Evolutionary conservation across 2,797 vertebrate species (phyloP).

Genomic region (Leptodactylus fallax): DNA sequence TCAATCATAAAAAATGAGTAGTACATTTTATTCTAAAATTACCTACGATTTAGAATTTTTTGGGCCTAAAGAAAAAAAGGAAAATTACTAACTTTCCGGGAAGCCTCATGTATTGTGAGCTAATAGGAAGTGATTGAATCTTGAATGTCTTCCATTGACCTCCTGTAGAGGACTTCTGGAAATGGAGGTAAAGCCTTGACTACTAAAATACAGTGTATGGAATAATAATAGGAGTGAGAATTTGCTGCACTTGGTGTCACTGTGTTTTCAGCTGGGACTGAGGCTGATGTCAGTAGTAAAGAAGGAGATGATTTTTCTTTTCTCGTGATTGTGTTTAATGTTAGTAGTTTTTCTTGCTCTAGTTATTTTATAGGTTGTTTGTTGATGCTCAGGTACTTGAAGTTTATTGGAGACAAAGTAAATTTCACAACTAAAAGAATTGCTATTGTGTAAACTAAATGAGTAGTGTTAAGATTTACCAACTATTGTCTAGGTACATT

Average conservation of each 20-base stretch:
- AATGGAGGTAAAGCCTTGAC: neutral
- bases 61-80: too few relatives aligned
- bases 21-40: too few relatives aligned
- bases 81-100: too few relatives aligned
- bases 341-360: neutral
- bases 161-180: neutral
- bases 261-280: neutral
- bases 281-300: neutral
- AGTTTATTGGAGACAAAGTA: neutral
- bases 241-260: neutral
- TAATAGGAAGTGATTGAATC: neutral
- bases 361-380: conserved; percentile 20
- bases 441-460: neutral
- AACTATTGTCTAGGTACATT: neutral
- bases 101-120: neutral
- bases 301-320: neutral
- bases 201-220: neutral
- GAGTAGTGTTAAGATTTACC: neutral
- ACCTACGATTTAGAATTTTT: too few relatives aligned
- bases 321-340: neutral
- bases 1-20: too few relatives aligned
- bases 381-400: neutral
- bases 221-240: neutral
- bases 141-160: neutral
- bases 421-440: neutral